phyloP scores from a whole-genome alignment of 2,113 vertebrate species.

The Columbina picui region DNA sequence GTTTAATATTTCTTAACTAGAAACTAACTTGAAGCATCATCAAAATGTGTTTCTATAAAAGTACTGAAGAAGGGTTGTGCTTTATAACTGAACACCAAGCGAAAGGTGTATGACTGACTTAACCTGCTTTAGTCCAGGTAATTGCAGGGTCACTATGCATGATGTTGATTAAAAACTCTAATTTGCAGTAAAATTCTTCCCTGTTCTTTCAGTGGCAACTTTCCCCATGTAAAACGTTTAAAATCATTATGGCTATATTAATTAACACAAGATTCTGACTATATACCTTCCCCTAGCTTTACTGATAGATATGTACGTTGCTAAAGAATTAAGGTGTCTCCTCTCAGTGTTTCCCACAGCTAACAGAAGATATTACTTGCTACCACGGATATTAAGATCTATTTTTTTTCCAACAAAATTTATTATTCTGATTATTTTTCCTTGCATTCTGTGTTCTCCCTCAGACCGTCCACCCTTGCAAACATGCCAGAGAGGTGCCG shows the following conservation, averaged over 20 bases:
- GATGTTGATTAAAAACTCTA: background rate
- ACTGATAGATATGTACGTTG: rapidly evolving
- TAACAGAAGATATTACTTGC: background rate
- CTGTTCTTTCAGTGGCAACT: background rate
- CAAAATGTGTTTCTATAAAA: background rate
- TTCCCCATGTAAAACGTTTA: background rate
- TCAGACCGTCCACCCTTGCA: background rate
- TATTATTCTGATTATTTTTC: background rate
- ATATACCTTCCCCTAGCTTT: background rate
- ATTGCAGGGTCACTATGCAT: background rate
- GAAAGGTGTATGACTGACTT: background rate
- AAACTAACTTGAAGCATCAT: background rate
- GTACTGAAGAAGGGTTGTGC: background rate
- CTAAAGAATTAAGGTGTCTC: background rate
- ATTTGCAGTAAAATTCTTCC: background rate
- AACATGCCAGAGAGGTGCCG: background rate
- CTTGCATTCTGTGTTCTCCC: background rate
- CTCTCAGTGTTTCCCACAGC: background rate
- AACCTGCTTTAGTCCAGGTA: background rate
- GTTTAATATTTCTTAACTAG: background rate
- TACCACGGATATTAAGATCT: background rate
- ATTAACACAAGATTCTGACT: background rate
- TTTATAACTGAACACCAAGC: background rate
- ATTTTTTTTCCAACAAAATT: background rate
- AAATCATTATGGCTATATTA: background rate